Percentiles rank a stretch among this genome's conserved stretches.
Evolutionary conservation across 2,113 vertebrate genomes (phyloP).

Genomic region (Engystomops pustulosus): DNA sequence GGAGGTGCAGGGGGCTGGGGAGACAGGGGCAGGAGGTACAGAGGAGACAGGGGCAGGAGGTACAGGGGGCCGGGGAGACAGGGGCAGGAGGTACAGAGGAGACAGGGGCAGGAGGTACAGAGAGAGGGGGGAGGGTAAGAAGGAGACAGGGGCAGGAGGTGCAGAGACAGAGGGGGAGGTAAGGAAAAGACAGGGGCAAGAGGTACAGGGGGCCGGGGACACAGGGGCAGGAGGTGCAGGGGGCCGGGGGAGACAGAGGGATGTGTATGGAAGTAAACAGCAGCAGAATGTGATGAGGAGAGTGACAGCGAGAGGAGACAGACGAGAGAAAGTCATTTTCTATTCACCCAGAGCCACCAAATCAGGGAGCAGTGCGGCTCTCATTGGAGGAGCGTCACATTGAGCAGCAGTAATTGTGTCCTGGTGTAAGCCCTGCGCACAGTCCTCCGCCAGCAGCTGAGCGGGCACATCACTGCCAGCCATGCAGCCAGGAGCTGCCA

Average conservation of each 20-base stretch:
- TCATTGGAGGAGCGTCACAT: constrained; percentile 74
- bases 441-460: constrained; percentile 72
- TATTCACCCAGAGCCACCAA: constrained; percentile 72
- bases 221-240: not conserved
- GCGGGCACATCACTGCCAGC: constrained; percentile 56
- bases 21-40: not conserved
- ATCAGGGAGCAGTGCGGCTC: constrained; percentile 72
- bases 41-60: not conserved
- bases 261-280: constrained; percentile 14
- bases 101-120: not conserved
- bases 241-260: not conserved
- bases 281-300: constrained; percentile 36
- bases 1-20: no score
- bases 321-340: constrained; percentile 70
- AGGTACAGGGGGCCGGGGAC: not conserved
- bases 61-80: not conserved
- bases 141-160: not conserved
- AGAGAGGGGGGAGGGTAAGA: not conserved
- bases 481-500: constrained; percentile 2
- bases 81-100: not conserved
- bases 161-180: not conserved
- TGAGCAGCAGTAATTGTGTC: constrained; percentile 72
- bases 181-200: not conserved
- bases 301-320: constrained; percentile 59
- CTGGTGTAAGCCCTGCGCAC: constrained; percentile 70